Percentiles rank a stretch among this genome's conserved stretches.
These are phyloP conservation scores for Brachypodius melanocephalos DNA, from an alignment of 2,113 vertebrate species.

Conservation along the genomic window DNA sequence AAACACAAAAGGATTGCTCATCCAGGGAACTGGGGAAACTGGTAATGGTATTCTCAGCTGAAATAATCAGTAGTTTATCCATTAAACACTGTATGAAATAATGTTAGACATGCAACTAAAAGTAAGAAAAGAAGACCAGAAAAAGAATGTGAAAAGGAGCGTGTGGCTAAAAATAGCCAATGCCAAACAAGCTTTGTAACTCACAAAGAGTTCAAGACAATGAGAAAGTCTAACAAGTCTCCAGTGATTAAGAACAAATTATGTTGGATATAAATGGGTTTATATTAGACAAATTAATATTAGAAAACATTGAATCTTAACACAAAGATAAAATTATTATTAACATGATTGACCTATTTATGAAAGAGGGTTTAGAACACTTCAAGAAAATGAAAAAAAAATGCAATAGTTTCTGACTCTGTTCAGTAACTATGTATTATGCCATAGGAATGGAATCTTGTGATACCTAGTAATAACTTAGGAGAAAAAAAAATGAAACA, in stretches of 20 bases:
- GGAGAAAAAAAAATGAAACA: not conserved
- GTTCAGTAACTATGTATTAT: not conserved
- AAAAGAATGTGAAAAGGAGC: not conserved
- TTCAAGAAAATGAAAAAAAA: not conserved
- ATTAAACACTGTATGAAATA: not conserved
- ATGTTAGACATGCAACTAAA: not conserved
- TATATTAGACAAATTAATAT: not conserved
- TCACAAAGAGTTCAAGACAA: not conserved
- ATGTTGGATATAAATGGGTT: not conserved
- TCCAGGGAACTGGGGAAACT: not conserved
- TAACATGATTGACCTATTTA: not conserved
- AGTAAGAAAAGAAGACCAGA: not conserved
- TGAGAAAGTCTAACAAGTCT: not conserved
- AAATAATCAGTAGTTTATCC: not conserved
- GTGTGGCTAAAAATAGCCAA: not conserved
- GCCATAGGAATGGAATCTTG: not conserved
- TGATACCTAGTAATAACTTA: not conserved
- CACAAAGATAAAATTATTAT: not conserved
- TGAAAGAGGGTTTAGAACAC: not conserved
- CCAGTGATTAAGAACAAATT: not conserved
- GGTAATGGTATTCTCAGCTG: not conserved
- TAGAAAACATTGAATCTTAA: not conserved
- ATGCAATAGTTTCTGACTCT: rapidly evolving
- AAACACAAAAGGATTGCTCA: not conserved
- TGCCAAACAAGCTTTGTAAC: not conserved